Evolutionary conservation across 2,888 invertebrate species (phyloP).

Genomic region (Tholera decimalis): DNA sequence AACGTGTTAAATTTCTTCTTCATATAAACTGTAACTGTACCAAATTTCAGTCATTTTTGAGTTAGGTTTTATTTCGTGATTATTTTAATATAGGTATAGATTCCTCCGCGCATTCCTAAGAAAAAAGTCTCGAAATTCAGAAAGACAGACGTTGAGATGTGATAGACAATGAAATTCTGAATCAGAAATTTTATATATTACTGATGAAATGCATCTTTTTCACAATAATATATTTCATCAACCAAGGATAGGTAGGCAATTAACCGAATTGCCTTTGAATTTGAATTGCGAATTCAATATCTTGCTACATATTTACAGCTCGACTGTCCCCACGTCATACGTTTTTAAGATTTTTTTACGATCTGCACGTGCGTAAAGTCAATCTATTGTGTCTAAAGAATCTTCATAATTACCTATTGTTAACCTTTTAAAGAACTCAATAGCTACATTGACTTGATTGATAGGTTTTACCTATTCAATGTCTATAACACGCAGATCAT

Average conservation of each 20-base stretch:
- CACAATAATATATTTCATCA: constrained; percentile 1
- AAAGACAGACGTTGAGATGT: no score
- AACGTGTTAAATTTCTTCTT: no score
- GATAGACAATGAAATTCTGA: no score
- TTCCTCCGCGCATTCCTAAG: no score
- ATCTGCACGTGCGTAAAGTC: constrained; percentile 10
- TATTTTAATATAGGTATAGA: no score
- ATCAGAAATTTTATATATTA: background rate
- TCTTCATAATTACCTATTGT: constrained; percentile 36
- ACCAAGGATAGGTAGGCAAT: background rate
- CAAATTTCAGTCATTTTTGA: no score
- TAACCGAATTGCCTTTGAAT: no score
- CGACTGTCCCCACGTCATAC: background rate
- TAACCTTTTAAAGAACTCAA: constrained; percentile 4
- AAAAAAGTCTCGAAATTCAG: no score
- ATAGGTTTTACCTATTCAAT: background rate
- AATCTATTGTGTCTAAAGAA: constrained; percentile 10
- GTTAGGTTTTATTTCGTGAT: no score
- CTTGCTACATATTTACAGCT: background rate
- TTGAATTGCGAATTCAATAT: no score
- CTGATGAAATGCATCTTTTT: constrained; percentile 4
- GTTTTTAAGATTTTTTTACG: background rate
- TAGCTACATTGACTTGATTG: constrained; percentile 7
- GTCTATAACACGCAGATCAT: background rate
- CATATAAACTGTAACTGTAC: no score